phyloP scores from a whole-genome alignment of 2,113 vertebrate genomes.

The Vidua macroura region DNA sequence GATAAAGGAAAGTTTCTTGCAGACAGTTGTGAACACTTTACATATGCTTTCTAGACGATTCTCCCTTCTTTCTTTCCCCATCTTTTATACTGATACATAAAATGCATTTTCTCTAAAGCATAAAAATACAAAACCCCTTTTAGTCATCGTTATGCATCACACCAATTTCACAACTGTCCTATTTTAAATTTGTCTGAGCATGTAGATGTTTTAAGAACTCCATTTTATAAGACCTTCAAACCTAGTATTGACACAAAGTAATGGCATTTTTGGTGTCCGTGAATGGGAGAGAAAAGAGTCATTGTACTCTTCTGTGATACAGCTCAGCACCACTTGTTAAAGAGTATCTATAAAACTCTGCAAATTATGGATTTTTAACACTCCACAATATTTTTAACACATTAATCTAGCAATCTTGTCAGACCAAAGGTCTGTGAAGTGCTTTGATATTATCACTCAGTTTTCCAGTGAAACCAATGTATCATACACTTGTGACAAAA shows the following conservation, averaged over 20 bases:
- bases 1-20: conserved; percentile 30
- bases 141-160: background rate
- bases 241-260: conserved; percentile 12
- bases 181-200: conserved; percentile 37
- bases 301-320: background rate
- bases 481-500: conserved; percentile 23
- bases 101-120: conserved; percentile 42
- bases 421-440: conserved; percentile 36
- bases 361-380: background rate
- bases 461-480: conserved; percentile 31
- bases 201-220: conserved; percentile 48
- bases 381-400: background rate
- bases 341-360: background rate
- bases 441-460: background rate
- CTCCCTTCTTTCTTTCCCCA: conserved; percentile 18
- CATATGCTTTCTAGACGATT: conserved; percentile 27
- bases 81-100: conserved; percentile 37
- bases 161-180: conserved; percentile 46
- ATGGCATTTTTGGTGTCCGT: background rate
- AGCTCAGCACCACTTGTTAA: background rate
- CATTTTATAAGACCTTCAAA: conserved; percentile 43
- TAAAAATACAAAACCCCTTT: conserved; percentile 22
- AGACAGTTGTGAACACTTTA: conserved; percentile 49
- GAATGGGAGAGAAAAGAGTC: background rate
- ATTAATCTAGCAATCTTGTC: conserved; percentile 12